Evolutionary conservation across 2,797 vertebrate genomes (phyloP).

Genomic region (Mustela erminea): DNA sequence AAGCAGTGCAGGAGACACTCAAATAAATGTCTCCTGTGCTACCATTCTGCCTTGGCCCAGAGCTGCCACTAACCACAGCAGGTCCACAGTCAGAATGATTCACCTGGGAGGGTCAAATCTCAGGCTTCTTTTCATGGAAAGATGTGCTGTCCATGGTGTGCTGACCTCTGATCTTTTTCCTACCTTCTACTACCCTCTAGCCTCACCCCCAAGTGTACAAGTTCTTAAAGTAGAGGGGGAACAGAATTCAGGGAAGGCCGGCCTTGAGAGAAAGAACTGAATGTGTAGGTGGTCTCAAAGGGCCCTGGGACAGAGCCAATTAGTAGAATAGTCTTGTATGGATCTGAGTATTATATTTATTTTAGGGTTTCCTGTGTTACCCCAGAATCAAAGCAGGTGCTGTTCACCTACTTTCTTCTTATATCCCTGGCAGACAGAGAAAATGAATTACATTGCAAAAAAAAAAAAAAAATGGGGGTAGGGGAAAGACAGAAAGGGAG

Average conservation of each 20-base stretch:
- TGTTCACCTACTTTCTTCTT: background rate
- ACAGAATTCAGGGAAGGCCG: background rate
- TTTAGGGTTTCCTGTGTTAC: background rate
- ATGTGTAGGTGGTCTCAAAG: background rate
- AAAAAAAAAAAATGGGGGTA: background rate
- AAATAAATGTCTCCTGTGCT: background rate
- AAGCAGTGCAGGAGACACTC: too few relatives aligned
- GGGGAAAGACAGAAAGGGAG: background rate
- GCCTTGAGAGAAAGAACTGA: background rate
- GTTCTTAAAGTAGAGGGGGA: background rate
- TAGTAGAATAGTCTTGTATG: background rate
- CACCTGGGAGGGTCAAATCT: background rate
- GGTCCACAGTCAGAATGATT: conserved; percentile 12
- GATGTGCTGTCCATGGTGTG: background rate
- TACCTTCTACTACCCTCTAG: background rate
- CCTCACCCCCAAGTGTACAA: background rate
- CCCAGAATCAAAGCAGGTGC: background rate
- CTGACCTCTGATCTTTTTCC: background rate
- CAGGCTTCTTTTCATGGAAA: background rate
- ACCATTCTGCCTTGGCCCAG: background rate
- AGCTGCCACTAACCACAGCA: background rate
- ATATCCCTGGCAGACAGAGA: background rate
- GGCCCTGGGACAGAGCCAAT: background rate
- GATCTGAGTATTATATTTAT: background rate
- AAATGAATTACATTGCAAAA: background rate